Evolutionary conservation across 1,140 invertebrate genomes (phyloP), one percentile per base, ranked within the genome.

Genomic region (Neodiprion lecontei): DNA sequence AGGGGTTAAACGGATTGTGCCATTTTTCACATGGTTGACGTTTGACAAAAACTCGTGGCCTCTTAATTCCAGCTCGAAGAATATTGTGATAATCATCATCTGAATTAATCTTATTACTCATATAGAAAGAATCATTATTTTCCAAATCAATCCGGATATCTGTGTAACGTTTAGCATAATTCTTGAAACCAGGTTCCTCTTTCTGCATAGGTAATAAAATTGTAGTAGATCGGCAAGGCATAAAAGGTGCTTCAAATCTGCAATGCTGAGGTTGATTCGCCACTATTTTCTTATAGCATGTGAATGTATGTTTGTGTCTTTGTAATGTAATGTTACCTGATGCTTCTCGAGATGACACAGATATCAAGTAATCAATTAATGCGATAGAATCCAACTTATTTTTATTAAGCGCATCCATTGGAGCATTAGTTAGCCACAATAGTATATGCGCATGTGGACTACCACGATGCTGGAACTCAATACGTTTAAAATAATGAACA

Each of bases 391-490:
- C 53, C 21, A 69, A 1, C 7, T 76, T 49, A 70, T 78, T 48
- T 67, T 48, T 48, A 65, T 61, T 40, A 80, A 78, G 76, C 72
- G 50, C 81, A 82, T 71, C 76, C 65, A 14, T n/a, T 71, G 82
- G 83, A 73, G 84, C 79, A 76, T 86, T 79, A 47, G 75, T 73
- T 12, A 86, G 70, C 85, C 83, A 86, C 2, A 79, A 21, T 67
- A 86, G 72, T 53, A 79, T 81, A 75, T 86, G 85, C 9, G 78
- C 78, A 77, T 79, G 81, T 71, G 80, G 86, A 81, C 82, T 87
- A 40, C 80, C 88, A 71, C 74, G 78, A 80, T 84, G 80, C 77
- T 84, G 84, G 80, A 84, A 88, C 79, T 84, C 86, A 76, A 83
- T 79, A 65, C 82, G 67, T 78, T 75, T 80, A 65, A 81, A 86